These are phyloP conservation scores for Benthosema pterotum DNA, from an alignment of 2,797 vertebrate species.

Conservation along the genomic window DNA sequence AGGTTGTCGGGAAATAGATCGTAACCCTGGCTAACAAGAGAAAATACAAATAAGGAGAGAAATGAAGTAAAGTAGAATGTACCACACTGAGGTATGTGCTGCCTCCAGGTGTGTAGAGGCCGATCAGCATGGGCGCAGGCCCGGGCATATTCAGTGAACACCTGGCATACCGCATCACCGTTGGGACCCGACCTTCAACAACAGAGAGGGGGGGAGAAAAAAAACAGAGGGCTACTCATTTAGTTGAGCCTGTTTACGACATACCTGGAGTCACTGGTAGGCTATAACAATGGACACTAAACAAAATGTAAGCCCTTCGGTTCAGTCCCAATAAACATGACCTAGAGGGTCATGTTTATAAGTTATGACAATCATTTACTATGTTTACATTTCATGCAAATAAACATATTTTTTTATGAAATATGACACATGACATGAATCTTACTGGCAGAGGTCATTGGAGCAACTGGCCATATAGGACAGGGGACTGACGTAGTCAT, in stretches of 20 bases:
- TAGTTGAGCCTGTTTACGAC: conserved; percentile 25
- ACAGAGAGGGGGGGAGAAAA: conserved; percentile 9
- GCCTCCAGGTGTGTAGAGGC: conserved; percentile 89
- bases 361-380: too few species aligned
- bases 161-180: conserved; percentile 88
- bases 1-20: too few species aligned
- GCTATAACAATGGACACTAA: too few species aligned
- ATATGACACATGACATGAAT: conserved; percentile 1
- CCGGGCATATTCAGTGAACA: conserved; percentile 91
- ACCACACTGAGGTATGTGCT: conserved; percentile 87
- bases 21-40: too few species aligned
- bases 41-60: background rate
- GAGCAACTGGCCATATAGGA: conserved; percentile 93
- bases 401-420: too few species aligned
- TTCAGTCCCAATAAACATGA: too few species aligned
- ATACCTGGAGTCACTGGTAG: too few species aligned
- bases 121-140: conserved; percentile 92
- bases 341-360: too few species aligned
- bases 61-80: conserved; percentile 49
- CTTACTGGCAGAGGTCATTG: conserved; percentile 96
- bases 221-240: conserved; percentile 46
- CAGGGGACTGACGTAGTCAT: conserved; percentile 92
- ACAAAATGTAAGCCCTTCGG: too few species aligned
- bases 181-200: conserved; percentile 82
- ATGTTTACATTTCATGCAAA: too few species aligned